phyloP scores from a whole-genome alignment of 2,113 vertebrate genomes.

The Phrynosoma platyrhinos region DNA sequence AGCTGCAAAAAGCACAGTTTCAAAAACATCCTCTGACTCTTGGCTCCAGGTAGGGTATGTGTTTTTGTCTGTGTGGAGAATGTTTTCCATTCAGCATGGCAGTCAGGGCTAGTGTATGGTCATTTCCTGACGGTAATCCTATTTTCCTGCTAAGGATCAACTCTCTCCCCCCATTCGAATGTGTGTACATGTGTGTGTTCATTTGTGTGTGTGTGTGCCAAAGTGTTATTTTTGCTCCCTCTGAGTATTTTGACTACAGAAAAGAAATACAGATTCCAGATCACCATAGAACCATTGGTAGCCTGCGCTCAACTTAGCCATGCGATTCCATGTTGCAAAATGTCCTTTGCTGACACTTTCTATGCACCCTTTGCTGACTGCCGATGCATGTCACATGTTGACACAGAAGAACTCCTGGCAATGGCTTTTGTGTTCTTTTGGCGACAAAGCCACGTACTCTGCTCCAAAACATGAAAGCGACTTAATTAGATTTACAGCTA shows the following conservation, averaged over 20 bases:
- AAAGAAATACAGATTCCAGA: slow-evolving; percentile 56
- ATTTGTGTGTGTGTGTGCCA: background rate
- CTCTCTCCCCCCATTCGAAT: background rate
- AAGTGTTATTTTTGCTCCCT: background rate
- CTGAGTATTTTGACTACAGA: slow-evolving; percentile 51
- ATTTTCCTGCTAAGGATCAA: slow-evolving; percentile 61
- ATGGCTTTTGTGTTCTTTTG: slow-evolving; percentile 39
- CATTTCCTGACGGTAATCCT: slow-evolving; percentile 65
- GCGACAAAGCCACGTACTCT: slow-evolving; percentile 32
- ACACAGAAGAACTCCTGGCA: slow-evolving; percentile 33
- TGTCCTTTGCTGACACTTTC: too few species aligned
- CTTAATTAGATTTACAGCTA: slow-evolving; percentile 52
- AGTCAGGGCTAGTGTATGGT: slow-evolving; percentile 50
- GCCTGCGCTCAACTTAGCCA: too few species aligned
- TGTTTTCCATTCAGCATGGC: slow-evolving; percentile 48
- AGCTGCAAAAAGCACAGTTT: slow-evolving; percentile 7
- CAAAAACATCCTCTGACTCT: background rate
- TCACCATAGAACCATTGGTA: slow-evolving; percentile 27
- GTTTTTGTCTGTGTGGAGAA: slow-evolving; percentile 37
- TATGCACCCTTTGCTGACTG: slow-evolving; percentile 60
- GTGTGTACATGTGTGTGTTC: slow-evolving; percentile 32
- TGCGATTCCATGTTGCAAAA: too few species aligned
- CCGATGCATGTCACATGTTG: slow-evolving; percentile 52
- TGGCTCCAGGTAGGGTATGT: background rate
- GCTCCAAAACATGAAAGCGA: slow-evolving; percentile 47